phyloP scores from a whole-genome alignment of 2,113 vertebrate genomes.

The Calyptommatus sinebrachiatus region DNA sequence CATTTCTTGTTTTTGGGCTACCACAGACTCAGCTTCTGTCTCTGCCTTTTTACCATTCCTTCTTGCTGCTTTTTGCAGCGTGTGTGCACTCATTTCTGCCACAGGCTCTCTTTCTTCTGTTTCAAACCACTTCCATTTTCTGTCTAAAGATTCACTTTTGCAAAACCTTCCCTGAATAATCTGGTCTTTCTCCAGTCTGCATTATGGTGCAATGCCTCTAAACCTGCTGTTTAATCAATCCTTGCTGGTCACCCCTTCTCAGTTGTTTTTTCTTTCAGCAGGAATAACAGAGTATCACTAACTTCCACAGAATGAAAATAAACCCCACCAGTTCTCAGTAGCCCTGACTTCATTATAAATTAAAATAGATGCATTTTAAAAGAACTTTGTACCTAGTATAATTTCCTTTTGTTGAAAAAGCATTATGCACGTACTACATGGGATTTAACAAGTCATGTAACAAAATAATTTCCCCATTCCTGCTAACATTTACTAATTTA shows the following conservation, averaged over 20 bases:
- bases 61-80: not conserved
- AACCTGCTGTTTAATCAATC: not conserved
- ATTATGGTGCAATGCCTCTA: not conserved
- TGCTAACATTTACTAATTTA: rapidly evolving
- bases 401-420: slow-evolving; percentile 23
- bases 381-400: slow-evolving; percentile 27
- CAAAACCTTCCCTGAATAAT: not conserved
- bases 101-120: not conserved
- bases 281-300: not conserved
- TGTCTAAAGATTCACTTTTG: not conserved
- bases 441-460: slow-evolving; percentile 6
- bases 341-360: slow-evolving; percentile 20
- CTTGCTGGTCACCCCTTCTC: not conserved
- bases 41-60: not conserved
- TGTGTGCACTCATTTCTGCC: not conserved
- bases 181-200: not conserved
- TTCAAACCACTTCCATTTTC: not conserved
- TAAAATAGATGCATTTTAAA: slow-evolving; percentile 28
- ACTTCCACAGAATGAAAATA: not conserved
- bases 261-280: not conserved
- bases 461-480: not conserved
- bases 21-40: not conserved
- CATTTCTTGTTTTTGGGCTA: not conserved
- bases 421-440: slow-evolving; percentile 15
- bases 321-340: slow-evolving; percentile 1